These are phyloP conservation scores for Dysidea cf. avara DNA, from an alignment of 37 sponge, comb jelly and placozoan species.

Conservation along the genomic window DNA sequence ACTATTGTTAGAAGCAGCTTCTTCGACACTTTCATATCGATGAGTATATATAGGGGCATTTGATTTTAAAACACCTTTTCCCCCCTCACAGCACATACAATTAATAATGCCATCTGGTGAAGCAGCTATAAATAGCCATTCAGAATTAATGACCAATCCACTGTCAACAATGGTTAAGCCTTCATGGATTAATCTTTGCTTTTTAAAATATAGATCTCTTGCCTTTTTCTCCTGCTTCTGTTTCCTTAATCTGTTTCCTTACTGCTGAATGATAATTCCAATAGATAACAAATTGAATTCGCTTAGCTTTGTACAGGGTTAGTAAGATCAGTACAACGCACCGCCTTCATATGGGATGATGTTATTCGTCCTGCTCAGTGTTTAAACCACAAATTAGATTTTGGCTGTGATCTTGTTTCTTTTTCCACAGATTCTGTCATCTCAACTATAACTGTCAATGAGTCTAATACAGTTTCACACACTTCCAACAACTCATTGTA, in stretches of 20 bases:
- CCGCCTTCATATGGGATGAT: too few relatives aligned
- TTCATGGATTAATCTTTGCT: background rate
- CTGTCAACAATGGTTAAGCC: background rate
- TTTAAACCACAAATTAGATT: constrained; percentile 20
- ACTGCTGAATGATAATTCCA: too few relatives aligned
- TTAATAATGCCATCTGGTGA: constrained; percentile 37
- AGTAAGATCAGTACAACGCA: too few relatives aligned
- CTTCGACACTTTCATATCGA: background rate
- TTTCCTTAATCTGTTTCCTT: too few relatives aligned
- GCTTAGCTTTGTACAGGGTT: too few relatives aligned
- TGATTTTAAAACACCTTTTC: constrained; percentile 30
- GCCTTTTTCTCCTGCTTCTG: constrained; percentile 5
- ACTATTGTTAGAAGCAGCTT: too few relatives aligned
- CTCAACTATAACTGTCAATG: constrained; percentile 16
- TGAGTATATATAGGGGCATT: constrained; percentile 9
- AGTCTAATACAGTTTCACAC: constrained; percentile 1
- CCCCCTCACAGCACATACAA: constrained; percentile 63
- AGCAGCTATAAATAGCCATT: constrained; percentile 47
- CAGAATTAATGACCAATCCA: constrained; percentile 34
- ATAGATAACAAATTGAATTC: too few relatives aligned
- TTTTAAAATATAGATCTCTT: background rate
- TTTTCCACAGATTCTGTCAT: background rate
- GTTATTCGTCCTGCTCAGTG: constrained; percentile 26
- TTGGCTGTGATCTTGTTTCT: constrained; percentile 11
- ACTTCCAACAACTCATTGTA: constrained; percentile 9